Evolutionary conservation across 2,888 invertebrate species (phyloP), one percentile per base, ranked within the genome.

Genomic region (Atethmia centrago): DNA sequence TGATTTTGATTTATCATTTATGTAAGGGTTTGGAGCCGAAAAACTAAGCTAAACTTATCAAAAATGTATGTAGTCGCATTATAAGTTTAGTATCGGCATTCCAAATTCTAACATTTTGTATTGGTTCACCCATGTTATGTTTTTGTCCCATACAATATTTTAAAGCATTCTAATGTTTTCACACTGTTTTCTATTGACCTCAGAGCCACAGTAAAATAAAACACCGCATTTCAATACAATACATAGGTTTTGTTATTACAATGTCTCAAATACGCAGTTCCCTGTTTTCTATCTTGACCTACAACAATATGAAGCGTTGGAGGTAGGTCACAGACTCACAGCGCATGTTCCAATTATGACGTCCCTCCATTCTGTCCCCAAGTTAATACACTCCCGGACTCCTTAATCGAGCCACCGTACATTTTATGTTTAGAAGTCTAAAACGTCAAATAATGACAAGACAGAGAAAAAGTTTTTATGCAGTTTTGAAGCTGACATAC

Each of bases 281-380:
- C 74, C 19, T 36, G 42, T 58, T 40, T 47, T 21, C 16, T 58
- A 28, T 69, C 68, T 49, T 74, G 80, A 80, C 75, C 80, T 80
- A 55, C 45, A 75, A 59, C 75, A 80, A 40, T 14, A 28, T 5
- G 21, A 16, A 49, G 45, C 19, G 10, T 28, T 47, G 19, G 42
- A 28, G 63, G 53, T 19, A 70, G 75, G 70, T 79, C 62, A 66
- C 16, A 25, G 28, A 3, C 53, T 51, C 31, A 77, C 53, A 47
- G 78, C 58, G 62, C 79, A 75, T 75, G 62, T 36, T 47, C 61
- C 74, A 79, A 79, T 69, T 62, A 62, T 21, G 28, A 28, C 19
- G 53, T 40, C 16, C 68, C 53, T 63, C 36, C 19, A 75, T 16
- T 36, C 55, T 28, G 56, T 58, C 45, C 70, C 47, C 49, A 21